phyloP scores from a whole-genome alignment of 2,888 invertebrate genomes.

The Trilocha varians region DNA sequence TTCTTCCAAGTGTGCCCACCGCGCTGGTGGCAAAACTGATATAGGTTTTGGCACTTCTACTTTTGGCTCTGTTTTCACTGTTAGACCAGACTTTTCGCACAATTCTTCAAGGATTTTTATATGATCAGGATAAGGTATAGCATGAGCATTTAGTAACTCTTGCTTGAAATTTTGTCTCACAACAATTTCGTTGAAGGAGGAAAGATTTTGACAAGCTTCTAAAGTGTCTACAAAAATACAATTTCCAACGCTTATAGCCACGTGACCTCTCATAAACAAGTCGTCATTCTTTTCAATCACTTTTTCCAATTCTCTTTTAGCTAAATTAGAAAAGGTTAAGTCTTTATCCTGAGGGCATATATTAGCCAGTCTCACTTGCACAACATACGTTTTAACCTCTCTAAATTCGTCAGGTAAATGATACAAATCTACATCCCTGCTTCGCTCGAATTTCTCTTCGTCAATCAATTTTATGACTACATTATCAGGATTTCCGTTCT shows the following conservation, averaged over 20 bases:
- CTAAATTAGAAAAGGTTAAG: conserved; percentile 46
- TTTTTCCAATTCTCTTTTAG: conserved; percentile 32
- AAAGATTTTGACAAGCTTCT: conserved; percentile 69
- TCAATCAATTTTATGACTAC: conserved; percentile 75
- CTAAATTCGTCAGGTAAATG: conserved; percentile 67
- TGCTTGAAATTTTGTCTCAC: conserved; percentile 69
- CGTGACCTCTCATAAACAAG: conserved; percentile 54
- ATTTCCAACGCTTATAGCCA: conserved; percentile 73
- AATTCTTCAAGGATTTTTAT: conserved; percentile 57
- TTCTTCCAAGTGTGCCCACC: conserved; percentile 68
- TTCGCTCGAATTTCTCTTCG: conserved; percentile 61
- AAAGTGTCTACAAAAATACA: conserved; percentile 78
- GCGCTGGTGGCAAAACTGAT: conserved; percentile 20
- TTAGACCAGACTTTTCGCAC: conserved; percentile 41
- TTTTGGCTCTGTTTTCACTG: conserved; percentile 11
- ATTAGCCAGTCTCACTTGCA: conserved; percentile 44
- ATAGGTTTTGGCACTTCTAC: conserved; percentile 15
- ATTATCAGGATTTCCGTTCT: conserved; percentile 34
- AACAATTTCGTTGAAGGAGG: conserved; percentile 58
- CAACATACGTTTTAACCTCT: conserved; percentile 52
- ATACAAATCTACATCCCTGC: conserved; percentile 52
- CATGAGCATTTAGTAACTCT: conserved; percentile 58
- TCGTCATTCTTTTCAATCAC: conserved; percentile 40
- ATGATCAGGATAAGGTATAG: conserved; percentile 56
- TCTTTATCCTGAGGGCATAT: conserved; percentile 54